These are phyloP conservation scores for Epiblema foenella DNA, from an alignment of 2,888 invertebrate species.

Conservation along the genomic window DNA sequence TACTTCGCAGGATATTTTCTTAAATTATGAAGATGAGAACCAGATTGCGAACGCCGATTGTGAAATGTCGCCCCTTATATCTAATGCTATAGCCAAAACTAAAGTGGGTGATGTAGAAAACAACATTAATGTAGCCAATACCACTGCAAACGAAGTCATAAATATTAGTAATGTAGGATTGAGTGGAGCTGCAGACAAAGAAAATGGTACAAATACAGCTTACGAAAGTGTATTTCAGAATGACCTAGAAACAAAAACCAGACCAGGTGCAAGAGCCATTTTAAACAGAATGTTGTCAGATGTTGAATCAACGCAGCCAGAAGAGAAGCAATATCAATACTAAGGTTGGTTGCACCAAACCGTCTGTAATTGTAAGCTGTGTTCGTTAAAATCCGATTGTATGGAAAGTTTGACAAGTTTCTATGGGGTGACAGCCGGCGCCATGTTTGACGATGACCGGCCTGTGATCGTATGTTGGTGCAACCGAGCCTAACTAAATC, in stretches of 20 bases:
- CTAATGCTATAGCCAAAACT: not conserved
- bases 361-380: too few relatives aligned
- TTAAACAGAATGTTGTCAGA: slow-evolving; percentile 5
- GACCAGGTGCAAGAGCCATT: not conserved
- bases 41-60: not conserved
- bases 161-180: not conserved
- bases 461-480: too few relatives aligned
- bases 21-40: not conserved
- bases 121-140: not conserved
- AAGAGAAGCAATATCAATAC: not conserved
- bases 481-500: too few relatives aligned
- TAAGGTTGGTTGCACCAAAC: too few relatives aligned
- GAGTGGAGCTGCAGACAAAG: not conserved
- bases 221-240: not conserved
- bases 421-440: too few relatives aligned
- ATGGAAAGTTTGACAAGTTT: too few relatives aligned
- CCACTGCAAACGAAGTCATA: not conserved
- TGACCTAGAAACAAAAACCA: not conserved
- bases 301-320: not conserved
- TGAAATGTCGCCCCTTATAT: not conserved
- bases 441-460: too few relatives aligned
- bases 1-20: not conserved
- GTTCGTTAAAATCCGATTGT: too few relatives aligned
- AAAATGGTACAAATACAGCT: not conserved
- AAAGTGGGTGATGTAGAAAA: not conserved